Conservation (phyloP, 2,888 invertebrate species). For the Lingula anatina region DNA sequence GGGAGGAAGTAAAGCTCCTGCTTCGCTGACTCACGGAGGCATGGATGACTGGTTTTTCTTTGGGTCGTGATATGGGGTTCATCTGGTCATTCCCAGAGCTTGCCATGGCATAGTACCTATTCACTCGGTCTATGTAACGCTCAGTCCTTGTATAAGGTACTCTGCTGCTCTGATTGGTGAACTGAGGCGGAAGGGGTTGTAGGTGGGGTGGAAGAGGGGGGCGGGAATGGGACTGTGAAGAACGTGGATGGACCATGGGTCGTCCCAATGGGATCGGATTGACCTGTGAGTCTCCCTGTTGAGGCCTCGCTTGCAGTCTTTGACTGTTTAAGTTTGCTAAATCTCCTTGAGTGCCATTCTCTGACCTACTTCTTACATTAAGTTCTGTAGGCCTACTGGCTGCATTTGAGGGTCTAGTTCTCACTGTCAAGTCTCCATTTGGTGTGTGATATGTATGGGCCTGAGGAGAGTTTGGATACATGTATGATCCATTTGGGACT, state of each 20-base stretch:
- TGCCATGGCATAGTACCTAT: conserved; percentile 13
- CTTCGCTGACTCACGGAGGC: conserved; percentile 24
- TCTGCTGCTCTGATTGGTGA: neutral
- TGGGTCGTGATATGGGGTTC: conserved; percentile 45
- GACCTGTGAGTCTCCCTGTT: neutral
- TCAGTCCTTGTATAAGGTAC: neutral
- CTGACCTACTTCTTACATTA: no score
- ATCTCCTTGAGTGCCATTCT: no score
- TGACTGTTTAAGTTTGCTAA: no score
- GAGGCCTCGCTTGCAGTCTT: no score
- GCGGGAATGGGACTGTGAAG: neutral
- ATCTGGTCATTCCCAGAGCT: conserved; percentile 33
- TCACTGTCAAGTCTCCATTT: no score
- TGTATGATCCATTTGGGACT: no score
- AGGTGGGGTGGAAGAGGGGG: conserved; percentile 7
- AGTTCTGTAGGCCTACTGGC: no score
- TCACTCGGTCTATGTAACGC: neutral
- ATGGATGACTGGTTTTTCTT: conserved; percentile 17
- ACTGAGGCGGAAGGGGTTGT: conserved; percentile 1
- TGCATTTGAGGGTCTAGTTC: no score
- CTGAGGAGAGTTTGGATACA: no score
- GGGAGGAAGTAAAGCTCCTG: conserved; percentile 36
- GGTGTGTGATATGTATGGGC: no score
- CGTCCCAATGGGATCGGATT: neutral
- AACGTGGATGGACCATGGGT: neutral